Conservation (phyloP, 2,113 vertebrate genomes). For the Scophthalmus maximus region DNA sequence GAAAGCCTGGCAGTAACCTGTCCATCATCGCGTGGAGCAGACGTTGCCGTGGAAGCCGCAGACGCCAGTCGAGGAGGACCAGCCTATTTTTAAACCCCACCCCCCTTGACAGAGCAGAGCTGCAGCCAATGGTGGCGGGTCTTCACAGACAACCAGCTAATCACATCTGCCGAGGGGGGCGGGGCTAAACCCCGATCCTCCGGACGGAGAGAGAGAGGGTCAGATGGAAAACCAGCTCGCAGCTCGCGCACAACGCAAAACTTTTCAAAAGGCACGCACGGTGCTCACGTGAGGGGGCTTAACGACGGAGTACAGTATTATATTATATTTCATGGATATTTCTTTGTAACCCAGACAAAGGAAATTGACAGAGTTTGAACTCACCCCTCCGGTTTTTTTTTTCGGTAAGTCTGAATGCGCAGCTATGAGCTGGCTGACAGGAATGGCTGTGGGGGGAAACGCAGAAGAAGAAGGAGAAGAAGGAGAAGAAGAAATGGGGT, state of each 20-base stretch:
- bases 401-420: conserved; percentile 74
- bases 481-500: neutral
- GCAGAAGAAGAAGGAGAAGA: neutral
- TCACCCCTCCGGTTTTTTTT: conserved; percentile 40
- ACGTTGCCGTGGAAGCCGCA: conserved; percentile 83
- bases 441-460: conserved; percentile 36
- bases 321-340: conserved; percentile 12
- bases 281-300: conserved; percentile 3
- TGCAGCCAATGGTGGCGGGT: conserved; percentile 67
- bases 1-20: no score
- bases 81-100: conserved; percentile 55
- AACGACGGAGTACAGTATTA: conserved; percentile 5
- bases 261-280: conserved; percentile 10
- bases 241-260: conserved; percentile 13
- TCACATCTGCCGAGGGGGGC: conserved; percentile 52
- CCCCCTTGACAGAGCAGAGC: conserved; percentile 55
- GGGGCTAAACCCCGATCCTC: conserved; percentile 68
- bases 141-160: conserved; percentile 42
- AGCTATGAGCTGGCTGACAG: conserved; percentile 60
- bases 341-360: conserved; percentile 33
- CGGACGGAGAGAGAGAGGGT: conserved; percentile 66
- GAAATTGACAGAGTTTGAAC: conserved; percentile 59
- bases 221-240: conserved; percentile 55
- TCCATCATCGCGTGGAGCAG: conserved; percentile 38
- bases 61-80: conserved; percentile 72